Conservation (phyloP, 2,797 vertebrate genomes). For the Micrastur ruficollis region DNA sequence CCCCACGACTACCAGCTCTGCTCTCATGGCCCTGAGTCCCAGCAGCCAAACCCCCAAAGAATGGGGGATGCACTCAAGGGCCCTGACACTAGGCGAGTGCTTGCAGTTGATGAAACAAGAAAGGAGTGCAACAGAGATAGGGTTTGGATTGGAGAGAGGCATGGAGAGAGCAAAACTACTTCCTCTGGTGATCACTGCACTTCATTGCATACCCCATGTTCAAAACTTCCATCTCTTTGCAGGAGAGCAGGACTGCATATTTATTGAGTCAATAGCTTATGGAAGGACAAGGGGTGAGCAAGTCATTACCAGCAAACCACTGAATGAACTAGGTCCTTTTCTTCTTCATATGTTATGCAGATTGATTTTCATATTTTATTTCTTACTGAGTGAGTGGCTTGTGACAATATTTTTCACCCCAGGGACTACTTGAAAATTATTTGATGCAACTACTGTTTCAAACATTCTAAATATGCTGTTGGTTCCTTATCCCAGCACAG, state of each 20-base stretch:
- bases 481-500: neutral
- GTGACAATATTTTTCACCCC: neutral
- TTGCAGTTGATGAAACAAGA: neutral
- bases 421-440: neutral
- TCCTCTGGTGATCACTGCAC: neutral
- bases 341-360: neutral
- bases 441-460: neutral
- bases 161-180: neutral
- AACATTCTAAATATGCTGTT: neutral
- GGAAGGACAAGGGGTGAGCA: neutral
- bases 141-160: neutral
- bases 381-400: neutral
- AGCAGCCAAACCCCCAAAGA: neutral
- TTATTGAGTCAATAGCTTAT: neutral
- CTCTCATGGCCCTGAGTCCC: neutral
- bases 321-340: neutral
- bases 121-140: neutral
- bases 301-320: neutral
- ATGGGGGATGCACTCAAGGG: too few relatives aligned
- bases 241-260: neutral
- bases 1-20: neutral
- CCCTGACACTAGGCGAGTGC: neutral
- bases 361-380: neutral
- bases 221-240: neutral
- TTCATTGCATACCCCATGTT: neutral